Evolutionary conservation across 37 sponge, comb jelly and placozoan genomes (phyloP).

Genomic region (Crambe crambe): DNA sequence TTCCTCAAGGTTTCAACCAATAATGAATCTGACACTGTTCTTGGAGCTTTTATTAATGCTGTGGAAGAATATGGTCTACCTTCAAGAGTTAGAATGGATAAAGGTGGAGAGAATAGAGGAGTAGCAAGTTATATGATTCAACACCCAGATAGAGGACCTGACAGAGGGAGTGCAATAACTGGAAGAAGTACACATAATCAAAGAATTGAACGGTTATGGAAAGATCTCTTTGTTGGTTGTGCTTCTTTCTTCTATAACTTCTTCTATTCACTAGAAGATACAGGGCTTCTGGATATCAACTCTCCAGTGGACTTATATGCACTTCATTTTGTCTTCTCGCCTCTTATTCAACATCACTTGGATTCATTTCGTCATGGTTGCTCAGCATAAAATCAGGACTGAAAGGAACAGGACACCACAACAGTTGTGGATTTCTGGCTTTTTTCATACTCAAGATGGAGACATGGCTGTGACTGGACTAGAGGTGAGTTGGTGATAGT

Average conservation of each 20-base stretch:
- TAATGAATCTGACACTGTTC: constrained; percentile 60
- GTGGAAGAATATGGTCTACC: constrained; percentile 55
- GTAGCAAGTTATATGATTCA: constrained; percentile 66
- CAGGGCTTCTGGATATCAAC: constrained; percentile 29
- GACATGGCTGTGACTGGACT: too few relatives aligned
- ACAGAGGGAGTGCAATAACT: constrained; percentile 58
- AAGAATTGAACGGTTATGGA: constrained; percentile 76
- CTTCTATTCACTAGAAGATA: constrained; percentile 61
- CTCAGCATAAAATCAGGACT: constrained; percentile 41
- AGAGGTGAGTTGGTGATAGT: too few relatives aligned
- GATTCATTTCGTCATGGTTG: constrained; percentile 42
- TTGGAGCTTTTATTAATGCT: constrained; percentile 48
- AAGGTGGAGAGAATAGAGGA: constrained; percentile 66
- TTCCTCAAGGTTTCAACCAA: constrained; percentile 54
- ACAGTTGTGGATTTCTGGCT: constrained; percentile 15
- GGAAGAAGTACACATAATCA: constrained; percentile 74
- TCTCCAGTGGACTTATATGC: constrained; percentile 40
- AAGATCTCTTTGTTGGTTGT: constrained; percentile 59
- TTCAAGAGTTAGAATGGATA: constrained; percentile 60
- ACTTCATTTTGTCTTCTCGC: constrained; percentile 47
- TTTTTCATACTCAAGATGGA: too few relatives aligned
- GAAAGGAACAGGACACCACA: constrained; percentile 1
- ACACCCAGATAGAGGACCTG: constrained; percentile 64
- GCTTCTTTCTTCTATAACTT: too few relatives aligned
- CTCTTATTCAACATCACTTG: constrained; percentile 40